Evolutionary conservation across 1,140 invertebrate genomes (phyloP).

Genomic region (Drosophila lowei): DNA sequence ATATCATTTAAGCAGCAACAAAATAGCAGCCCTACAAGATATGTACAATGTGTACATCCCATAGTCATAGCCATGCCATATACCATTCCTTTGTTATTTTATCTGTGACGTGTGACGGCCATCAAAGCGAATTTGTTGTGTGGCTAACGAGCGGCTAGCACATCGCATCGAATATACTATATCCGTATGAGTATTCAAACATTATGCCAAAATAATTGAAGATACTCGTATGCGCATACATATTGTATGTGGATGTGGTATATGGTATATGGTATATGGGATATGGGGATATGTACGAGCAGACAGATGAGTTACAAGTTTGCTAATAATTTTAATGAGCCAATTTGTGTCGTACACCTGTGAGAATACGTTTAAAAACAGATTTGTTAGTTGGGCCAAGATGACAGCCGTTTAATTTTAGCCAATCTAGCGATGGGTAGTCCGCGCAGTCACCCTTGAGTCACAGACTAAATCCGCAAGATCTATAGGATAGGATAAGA

Average conservation of each 20-base stretch:
- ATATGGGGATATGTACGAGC: not conserved
- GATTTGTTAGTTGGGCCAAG: conserved; percentile 62
- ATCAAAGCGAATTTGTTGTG: conserved; percentile 46
- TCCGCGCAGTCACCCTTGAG: conserved; percentile 20
- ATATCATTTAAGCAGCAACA: no score
- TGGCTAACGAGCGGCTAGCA: conserved; percentile 27
- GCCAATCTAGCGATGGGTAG: conserved; percentile 12
- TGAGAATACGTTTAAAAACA: conserved; percentile 78
- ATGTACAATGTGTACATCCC: no score
- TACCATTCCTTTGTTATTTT: conserved; percentile 12
- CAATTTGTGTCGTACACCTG: conserved; percentile 75
- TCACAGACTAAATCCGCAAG: conserved; percentile 16
- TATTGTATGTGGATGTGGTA: conserved; percentile 14
- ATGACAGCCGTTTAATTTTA: conserved; percentile 71
- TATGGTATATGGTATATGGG: conserved; percentile 4
- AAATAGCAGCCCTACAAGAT: no score
- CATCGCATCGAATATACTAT: no score
- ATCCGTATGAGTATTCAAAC: not conserved
- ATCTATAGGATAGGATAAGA: not conserved
- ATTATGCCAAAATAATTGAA: conserved; percentile 39
- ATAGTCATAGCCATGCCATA: no score
- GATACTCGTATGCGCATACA: not conserved
- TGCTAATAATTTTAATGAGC: conserved; percentile 79
- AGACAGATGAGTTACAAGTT: conserved; percentile 34
- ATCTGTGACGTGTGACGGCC: conserved; percentile 50